Evolutionary conservation across 2,113 vertebrate genomes (phyloP).

Genomic region (Hystrix brachyura): DNA sequence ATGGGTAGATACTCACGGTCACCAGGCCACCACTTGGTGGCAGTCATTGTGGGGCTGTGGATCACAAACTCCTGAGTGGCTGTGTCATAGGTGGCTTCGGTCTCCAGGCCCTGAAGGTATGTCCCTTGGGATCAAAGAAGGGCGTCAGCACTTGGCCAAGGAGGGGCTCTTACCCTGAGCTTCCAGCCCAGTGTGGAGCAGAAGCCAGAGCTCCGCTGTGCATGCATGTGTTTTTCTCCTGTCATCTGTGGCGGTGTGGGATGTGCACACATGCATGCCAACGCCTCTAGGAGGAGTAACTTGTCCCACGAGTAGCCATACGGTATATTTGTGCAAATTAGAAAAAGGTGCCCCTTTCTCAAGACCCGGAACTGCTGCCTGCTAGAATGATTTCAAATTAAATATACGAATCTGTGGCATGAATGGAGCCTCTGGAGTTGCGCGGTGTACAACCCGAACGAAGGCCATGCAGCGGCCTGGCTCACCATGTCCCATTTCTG

Average conservation of each 20-base stretch:
- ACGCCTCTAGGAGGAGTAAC: not conserved
- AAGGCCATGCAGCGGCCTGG: rapidly evolving
- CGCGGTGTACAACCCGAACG: not conserved
- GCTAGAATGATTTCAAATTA: not conserved
- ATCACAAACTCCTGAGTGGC: constrained; percentile 90
- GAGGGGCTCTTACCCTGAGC: not conserved
- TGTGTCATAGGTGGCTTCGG: constrained; percentile 88
- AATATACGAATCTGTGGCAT: not conserved
- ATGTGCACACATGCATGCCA: not conserved
- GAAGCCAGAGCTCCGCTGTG: not conserved
- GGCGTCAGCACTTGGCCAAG: not conserved
- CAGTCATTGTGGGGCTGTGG: constrained; percentile 89
- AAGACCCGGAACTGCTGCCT: not conserved
- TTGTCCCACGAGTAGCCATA: not conserved
- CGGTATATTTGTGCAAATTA: not conserved
- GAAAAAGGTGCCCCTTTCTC: not conserved
- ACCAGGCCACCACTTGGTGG: constrained; percentile 93
- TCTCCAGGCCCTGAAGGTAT: constrained; percentile 90
- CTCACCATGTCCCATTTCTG: constrained; percentile 91
- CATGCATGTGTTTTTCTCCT: not conserved
- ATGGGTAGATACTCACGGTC: constrained; percentile 86
- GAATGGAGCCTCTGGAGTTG: not conserved
- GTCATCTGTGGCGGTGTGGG: not conserved
- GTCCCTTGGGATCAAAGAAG: constrained; percentile 85
- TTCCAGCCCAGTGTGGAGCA: rapidly evolving